Evolutionary conservation across 2,888 invertebrate genomes (phyloP).

Genomic region (Plebejus argus): DNA sequence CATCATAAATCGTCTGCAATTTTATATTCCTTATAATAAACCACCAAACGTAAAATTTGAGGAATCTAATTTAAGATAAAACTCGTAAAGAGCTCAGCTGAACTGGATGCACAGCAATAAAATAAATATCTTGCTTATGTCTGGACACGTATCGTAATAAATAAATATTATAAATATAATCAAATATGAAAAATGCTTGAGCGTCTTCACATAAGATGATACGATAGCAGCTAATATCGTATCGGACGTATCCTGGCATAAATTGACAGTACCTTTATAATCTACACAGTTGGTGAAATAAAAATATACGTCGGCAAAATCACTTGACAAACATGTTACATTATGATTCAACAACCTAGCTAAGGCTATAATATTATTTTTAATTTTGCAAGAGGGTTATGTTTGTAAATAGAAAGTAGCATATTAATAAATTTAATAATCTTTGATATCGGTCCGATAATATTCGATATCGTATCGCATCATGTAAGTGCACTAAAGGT

Average conservation of each 20-base stretch:
- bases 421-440: too few relatives aligned
- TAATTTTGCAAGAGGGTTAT: too few relatives aligned
- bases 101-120: not conserved
- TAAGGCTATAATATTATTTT: too few relatives aligned
- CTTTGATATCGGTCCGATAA: not conserved
- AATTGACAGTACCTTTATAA: too few relatives aligned
- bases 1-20: not conserved
- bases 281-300: too few relatives aligned
- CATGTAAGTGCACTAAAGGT: not conserved
- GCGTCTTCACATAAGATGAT: not conserved
- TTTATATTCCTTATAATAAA: not conserved
- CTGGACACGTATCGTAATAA: not conserved
- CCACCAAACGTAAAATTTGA: not conserved
- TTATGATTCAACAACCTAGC: too few relatives aligned
- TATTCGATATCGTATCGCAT: not conserved
- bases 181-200: not conserved
- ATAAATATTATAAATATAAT: not conserved
- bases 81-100: constrained; percentile 9
- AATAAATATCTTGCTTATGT: not conserved
- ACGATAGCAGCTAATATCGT: not conserved
- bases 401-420: too few relatives aligned
- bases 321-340: too few relatives aligned
- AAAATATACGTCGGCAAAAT: too few relatives aligned
- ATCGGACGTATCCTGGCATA: not conserved
- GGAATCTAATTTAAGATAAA: constrained; percentile 10